These are phyloP conservation scores for Haplochromis burtoni DNA, from an alignment of 2,113 vertebrate genomes.

Conservation along the genomic window DNA sequence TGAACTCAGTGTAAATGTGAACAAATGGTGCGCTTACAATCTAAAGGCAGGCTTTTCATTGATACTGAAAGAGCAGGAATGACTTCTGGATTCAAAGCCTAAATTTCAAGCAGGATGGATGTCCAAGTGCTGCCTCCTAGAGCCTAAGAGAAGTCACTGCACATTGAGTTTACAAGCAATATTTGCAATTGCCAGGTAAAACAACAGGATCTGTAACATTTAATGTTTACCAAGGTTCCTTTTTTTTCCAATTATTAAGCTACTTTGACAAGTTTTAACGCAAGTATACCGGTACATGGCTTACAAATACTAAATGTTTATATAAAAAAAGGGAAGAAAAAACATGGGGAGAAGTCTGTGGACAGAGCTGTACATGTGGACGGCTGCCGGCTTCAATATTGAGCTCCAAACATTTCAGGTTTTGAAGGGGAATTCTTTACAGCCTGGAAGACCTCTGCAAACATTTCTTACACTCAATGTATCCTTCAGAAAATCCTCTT, in stretches of 20 bases:
- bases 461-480: not conserved
- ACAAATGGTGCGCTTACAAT: not conserved
- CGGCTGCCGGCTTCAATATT: not conserved
- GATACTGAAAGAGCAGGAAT: not conserved
- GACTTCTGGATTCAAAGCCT: constrained; percentile 9
- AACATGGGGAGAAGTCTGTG: not conserved
- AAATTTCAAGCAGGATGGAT: not conserved
- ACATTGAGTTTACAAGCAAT: constrained; percentile 14
- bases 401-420: not conserved
- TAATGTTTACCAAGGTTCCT: not conserved
- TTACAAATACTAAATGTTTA: constrained; percentile 44
- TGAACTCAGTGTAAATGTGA: not conserved
- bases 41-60: not conserved
- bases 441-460: not conserved
- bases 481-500: not conserved
- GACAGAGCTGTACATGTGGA: constrained; percentile 31
- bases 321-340: constrained; percentile 15
- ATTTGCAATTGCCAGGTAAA: constrained; percentile 13
- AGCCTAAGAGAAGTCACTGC: constrained; percentile 41
- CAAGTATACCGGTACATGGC: constrained; percentile 29
- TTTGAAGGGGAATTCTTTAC: not conserved
- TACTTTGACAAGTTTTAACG: constrained; percentile 31
- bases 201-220: constrained; percentile 10
- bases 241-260: not conserved
- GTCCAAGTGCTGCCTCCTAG: constrained; percentile 56